These are phyloP conservation scores for Euclidia mi DNA, from an alignment of 2,888 invertebrate species.

Conservation along the genomic window DNA sequence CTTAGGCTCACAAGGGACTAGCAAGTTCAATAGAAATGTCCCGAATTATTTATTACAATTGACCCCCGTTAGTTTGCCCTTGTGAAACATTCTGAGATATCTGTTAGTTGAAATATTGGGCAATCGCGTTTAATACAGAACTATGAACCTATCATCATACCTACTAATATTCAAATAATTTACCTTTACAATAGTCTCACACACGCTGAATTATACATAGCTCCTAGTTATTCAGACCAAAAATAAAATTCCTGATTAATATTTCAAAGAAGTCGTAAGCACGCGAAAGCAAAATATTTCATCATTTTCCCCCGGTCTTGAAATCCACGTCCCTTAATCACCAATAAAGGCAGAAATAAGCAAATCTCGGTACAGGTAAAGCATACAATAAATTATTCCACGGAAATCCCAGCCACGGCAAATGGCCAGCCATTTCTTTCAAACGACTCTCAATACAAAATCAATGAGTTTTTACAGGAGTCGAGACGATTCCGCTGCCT, in stretches of 20 bases:
- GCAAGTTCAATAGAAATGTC: conserved; percentile 5
- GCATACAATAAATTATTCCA: conserved; percentile 61
- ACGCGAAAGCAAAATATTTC: conserved; percentile 1
- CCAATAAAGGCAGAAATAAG: conserved; percentile 35
- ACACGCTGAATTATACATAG: too few relatives aligned
- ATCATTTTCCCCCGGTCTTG: not conserved
- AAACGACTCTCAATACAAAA: conserved; percentile 78
- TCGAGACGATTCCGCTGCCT: conserved; percentile 52
- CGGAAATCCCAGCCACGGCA: conserved; percentile 49
- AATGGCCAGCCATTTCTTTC: conserved; percentile 60
- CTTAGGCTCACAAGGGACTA: not conserved
- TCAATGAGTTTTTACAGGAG: conserved; percentile 77
- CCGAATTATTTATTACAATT: conserved; percentile 5
- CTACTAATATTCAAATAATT: too few relatives aligned
- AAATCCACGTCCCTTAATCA: conserved; percentile 14
- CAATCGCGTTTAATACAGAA: too few relatives aligned
- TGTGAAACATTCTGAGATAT: not conserved
- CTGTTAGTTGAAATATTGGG: too few relatives aligned
- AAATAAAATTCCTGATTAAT: too few relatives aligned
- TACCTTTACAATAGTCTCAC: too few relatives aligned
- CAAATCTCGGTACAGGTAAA: conserved; percentile 35
- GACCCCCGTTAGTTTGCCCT: not conserved
- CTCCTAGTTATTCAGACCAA: too few relatives aligned
- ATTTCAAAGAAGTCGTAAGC: not conserved
- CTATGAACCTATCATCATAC: too few relatives aligned